A percentile compares a stretch with the other conserved stretches of the same genome.
These are phyloP conservation scores for Labia minor DNA, from an alignment of 2,888 invertebrate genomes.

Conservation along the genomic window DNA sequence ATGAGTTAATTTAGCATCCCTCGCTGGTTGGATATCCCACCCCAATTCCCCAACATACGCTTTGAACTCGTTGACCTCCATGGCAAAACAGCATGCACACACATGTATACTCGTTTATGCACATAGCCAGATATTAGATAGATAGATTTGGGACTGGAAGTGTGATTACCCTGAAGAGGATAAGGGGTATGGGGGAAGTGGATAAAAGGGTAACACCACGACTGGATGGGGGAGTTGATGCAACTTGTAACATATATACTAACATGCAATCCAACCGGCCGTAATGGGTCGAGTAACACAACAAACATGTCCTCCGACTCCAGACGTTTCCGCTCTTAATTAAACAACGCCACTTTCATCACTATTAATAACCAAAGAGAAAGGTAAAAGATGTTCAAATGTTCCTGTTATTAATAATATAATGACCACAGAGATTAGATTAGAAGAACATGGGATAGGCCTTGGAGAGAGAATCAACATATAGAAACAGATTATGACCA, in stretches of 20 bases:
- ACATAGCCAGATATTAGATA: neutral
- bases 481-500: no score
- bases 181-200: neutral
- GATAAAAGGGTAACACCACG: neutral
- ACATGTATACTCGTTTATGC: neutral
- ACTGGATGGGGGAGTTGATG: conserved; percentile 18
- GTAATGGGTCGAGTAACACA: conserved; percentile 2
- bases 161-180: neutral
- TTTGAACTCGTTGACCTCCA: neutral
- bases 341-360: no score
- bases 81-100: neutral
- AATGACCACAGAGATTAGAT: no score
- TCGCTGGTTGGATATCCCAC: no score
- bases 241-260: conserved; percentile 14
- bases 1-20: no score
- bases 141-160: conserved; percentile 20
- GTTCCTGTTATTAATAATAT: no score
- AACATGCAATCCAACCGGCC: conserved; percentile 4
- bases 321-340: no score
- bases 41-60: no score
- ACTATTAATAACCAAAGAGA: no score
- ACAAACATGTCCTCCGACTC: neutral
- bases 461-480: no score
- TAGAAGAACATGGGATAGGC: no score
- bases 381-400: no score